A percentile compares a stretch with the other conserved stretches of the same genome.
These are phyloP conservation scores for Thyatira batis DNA, from an alignment of 2,888 invertebrate genomes.

Conservation along the genomic window DNA sequence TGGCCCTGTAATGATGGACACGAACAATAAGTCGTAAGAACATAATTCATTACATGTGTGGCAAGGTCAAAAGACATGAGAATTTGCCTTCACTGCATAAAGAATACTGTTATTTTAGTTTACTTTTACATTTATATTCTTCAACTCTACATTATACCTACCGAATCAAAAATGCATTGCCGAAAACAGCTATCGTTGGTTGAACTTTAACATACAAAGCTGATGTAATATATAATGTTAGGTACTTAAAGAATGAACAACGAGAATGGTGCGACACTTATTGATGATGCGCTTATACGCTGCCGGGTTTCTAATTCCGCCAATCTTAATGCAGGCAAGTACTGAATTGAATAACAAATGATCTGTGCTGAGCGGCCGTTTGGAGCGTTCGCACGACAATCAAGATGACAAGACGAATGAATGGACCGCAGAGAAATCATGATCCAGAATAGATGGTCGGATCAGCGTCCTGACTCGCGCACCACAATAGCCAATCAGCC, in stretches of 20 bases:
- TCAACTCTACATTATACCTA: background rate
- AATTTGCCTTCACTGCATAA: conserved; percentile 27
- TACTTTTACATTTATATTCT: background rate
- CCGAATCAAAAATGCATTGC: no score
- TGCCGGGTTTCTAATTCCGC: conserved; percentile 57
- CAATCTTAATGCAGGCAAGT: conserved; percentile 50
- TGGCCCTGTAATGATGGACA: conserved; percentile 47
- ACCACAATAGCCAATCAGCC: conserved; percentile 72
- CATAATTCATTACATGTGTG: conserved; percentile 48
- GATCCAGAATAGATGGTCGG: conserved; percentile 61
- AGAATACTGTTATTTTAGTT: background rate
- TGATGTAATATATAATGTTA: conserved; percentile 1
- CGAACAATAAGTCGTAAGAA: conserved; percentile 38
- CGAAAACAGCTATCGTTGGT: background rate
- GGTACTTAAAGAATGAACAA: conserved; percentile 12
- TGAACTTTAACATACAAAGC: conserved; percentile 1
- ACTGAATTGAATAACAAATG: conserved; percentile 69
- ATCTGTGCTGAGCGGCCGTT: conserved; percentile 33
- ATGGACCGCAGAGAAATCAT: conserved; percentile 63
- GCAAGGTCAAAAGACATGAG: conserved; percentile 46
- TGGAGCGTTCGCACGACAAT: conserved; percentile 70
- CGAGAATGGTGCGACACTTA: conserved; percentile 34
- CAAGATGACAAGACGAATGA: conserved; percentile 64
- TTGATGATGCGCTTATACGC: conserved; percentile 52
- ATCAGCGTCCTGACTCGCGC: conserved; percentile 48